Evolutionary conservation across 2,888 invertebrate species (phyloP).

Genomic region (Caenorhabditis wallacei): DNA sequence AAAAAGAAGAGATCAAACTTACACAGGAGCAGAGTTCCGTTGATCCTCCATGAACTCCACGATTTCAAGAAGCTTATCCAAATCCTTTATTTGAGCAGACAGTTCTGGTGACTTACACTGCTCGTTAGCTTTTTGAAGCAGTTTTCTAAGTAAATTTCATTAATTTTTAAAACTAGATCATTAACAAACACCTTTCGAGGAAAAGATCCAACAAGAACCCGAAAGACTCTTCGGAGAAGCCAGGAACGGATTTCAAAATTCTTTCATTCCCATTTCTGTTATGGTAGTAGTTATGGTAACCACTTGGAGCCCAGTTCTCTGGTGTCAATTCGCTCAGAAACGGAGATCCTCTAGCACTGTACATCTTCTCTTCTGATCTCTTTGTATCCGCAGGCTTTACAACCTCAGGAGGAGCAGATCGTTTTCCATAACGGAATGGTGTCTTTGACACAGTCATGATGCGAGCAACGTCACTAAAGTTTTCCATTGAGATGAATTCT

Average conservation of each 20-base stretch:
- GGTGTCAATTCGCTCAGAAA: background rate
- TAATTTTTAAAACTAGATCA: no score
- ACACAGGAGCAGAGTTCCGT: background rate
- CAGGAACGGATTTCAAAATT: background rate
- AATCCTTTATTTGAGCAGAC: background rate
- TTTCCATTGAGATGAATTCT: no score
- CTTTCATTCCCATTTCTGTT: no score
- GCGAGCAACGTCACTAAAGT: background rate
- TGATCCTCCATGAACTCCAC: background rate
- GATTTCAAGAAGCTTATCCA: background rate
- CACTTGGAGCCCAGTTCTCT: background rate
- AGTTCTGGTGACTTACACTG: background rate
- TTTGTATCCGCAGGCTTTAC: no score
- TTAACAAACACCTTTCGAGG: background rate
- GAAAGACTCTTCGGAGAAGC: background rate
- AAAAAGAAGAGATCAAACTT: background rate
- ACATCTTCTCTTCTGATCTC: background rate
- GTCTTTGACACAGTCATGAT: background rate
- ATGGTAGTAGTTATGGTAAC: background rate
- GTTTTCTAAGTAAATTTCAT: no score
- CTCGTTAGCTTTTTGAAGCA: no score
- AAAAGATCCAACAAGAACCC: background rate
- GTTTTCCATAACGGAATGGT: conserved; percentile 12
- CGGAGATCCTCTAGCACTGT: background rate
- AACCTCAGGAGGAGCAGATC: background rate